Evolutionary conservation across 2,888 invertebrate species (phyloP).

Genomic region (Lycocerus yunnanus): DNA sequence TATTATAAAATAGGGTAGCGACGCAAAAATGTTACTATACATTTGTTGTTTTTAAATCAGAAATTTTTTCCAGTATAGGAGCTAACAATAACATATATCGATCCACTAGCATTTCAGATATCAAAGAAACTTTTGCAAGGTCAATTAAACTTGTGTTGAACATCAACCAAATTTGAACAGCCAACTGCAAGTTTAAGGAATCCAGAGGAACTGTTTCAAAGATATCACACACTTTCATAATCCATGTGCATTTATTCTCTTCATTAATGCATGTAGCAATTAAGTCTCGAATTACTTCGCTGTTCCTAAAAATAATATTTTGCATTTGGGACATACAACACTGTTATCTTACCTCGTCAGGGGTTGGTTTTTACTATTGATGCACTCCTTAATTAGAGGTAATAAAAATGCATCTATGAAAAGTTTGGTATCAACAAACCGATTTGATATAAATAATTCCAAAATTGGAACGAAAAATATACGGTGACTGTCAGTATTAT

Average conservation of each 20-base stretch:
- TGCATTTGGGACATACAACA: neutral
- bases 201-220: neutral
- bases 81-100: neutral
- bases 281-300: neutral
- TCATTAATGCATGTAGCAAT: neutral
- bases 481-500: neutral
- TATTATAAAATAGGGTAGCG: neutral
- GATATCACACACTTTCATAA: neutral
- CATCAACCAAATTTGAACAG: neutral
- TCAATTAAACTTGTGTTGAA: neutral
- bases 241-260: neutral
- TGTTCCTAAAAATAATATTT: neutral
- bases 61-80: neutral
- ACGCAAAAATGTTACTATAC: neutral
- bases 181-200: neutral
- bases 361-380: neutral
- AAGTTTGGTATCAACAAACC: neutral
- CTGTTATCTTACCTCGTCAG: neutral
- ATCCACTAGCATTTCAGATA: neutral
- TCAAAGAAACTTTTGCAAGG: neutral
- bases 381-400: conserved; percentile 3
- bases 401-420: conserved; percentile 6
- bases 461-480: conserved; percentile 9
- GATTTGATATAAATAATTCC: conserved; percentile 13
- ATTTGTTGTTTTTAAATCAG: neutral